Conservation (phyloP, 2,113 vertebrate genomes). For the Protomyctophum bolini region DNA sequence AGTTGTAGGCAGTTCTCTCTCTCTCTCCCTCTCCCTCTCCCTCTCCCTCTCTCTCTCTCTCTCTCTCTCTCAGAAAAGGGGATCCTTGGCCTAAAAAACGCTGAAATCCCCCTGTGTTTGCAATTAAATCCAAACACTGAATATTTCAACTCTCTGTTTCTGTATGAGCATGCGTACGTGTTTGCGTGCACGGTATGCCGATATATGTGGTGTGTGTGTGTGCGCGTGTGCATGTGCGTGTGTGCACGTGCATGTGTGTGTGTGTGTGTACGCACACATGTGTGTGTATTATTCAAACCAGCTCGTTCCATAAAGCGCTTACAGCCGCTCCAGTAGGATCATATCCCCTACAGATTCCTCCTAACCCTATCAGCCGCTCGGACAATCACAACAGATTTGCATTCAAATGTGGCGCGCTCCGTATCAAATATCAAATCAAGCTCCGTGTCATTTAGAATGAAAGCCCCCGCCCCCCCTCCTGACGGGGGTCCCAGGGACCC, state of each 20-base stretch:
- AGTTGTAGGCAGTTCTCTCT: too few species aligned
- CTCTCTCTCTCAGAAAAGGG: too few species aligned
- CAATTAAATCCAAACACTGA: too few species aligned
- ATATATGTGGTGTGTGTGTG: too few species aligned
- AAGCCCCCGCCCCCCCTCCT: constrained; percentile 48
- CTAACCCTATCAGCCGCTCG: constrained; percentile 71
- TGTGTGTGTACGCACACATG: background rate
- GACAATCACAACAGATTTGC: constrained; percentile 78
- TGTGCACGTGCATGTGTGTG: constrained; percentile 21
- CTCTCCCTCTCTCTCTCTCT: too few species aligned
- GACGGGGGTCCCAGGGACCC: constrained; percentile 65
- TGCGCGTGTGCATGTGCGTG: constrained; percentile 34
- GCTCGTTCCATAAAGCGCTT: constrained; percentile 21
- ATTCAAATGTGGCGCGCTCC: constrained; percentile 76
- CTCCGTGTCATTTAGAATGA: constrained; percentile 62
- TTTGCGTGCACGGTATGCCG: too few species aligned
- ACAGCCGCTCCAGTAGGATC: constrained; percentile 39
- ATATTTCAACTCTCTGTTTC: too few species aligned
- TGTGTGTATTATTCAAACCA: background rate
- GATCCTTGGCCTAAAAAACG: too few species aligned
- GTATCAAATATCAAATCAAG: constrained; percentile 80
- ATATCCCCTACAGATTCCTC: constrained; percentile 72
- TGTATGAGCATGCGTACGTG: too few species aligned
- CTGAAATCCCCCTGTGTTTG: too few species aligned
- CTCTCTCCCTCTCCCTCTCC: too few species aligned